Evolutionary conservation across 2,797 vertebrate genomes (phyloP).

Genomic region (Cephalopachus bancanus): DNA sequence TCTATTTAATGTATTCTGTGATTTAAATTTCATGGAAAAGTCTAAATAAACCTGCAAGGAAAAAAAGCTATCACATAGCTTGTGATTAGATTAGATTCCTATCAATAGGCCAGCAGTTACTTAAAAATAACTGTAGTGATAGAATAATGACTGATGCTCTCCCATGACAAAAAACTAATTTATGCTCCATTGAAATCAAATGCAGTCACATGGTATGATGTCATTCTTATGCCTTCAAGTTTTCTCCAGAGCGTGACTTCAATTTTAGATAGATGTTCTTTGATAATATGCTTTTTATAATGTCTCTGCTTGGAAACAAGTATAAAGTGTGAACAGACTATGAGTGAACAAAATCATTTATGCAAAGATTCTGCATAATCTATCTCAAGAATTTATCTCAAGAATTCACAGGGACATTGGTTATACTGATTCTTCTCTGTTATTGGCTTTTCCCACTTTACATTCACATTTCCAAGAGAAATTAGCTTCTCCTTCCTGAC

Average conservation of each 20-base stretch:
- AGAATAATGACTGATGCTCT: neutral
- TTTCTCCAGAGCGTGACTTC: conserved; percentile 19
- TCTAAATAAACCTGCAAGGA: conserved; percentile 33
- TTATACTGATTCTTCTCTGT: neutral
- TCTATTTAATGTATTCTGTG: neutral
- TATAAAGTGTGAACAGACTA: neutral
- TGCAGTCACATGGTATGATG: neutral
- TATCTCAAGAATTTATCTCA: neutral
- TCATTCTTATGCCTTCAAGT: neutral
- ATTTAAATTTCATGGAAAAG: conserved; percentile 8
- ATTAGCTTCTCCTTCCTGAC: neutral
- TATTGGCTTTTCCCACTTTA: neutral
- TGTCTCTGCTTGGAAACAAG: neutral
- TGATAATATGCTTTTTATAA: conserved; percentile 25
- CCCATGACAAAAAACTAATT: neutral
- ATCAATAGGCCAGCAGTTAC: neutral
- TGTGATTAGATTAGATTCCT: neutral
- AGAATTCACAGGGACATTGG: neutral
- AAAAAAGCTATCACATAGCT: neutral
- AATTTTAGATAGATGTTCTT: conserved; percentile 53
- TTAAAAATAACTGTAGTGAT: neutral
- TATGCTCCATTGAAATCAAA: conserved; percentile 1
- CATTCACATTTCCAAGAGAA: neutral
- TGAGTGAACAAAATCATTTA: conserved; percentile 8
- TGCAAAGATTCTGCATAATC: neutral